phyloP scores from a whole-genome alignment of 2,888 invertebrate species.

The Deilephila elpenor region DNA sequence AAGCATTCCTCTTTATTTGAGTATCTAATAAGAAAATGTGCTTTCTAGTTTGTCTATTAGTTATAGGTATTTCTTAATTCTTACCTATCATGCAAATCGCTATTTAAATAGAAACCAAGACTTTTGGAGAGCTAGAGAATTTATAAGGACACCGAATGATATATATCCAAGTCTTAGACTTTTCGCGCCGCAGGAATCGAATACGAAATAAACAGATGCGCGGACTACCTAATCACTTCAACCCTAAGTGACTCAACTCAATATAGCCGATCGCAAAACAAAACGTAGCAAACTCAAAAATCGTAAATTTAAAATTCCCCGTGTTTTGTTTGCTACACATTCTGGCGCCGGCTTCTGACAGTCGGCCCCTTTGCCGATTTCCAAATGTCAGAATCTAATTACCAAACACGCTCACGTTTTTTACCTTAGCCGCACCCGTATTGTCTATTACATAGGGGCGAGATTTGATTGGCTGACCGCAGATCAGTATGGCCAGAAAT shows the following conservation, averaged over 20 bases:
- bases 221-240: background rate
- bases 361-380: constrained; percentile 79
- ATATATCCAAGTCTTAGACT: background rate
- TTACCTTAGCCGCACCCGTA: constrained; percentile 44
- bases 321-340: constrained; percentile 74
- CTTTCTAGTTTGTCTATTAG: too few relatives aligned
- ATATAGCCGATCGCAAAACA: constrained; percentile 41
- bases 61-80: too few relatives aligned
- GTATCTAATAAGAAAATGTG: too few relatives aligned
- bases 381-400: constrained; percentile 83
- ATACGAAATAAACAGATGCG: background rate
- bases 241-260: background rate
- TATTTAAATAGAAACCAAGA: too few relatives aligned
- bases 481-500: constrained; percentile 43
- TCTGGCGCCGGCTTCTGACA: constrained; percentile 81
- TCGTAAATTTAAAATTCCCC: constrained; percentile 62
- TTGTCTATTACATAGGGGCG: constrained; percentile 42
- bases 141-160: too few relatives aligned
- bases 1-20: too few relatives aligned
- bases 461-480: constrained; percentile 40
- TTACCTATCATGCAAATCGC: too few relatives aligned
- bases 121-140: too few relatives aligned
- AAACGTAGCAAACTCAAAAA: constrained; percentile 57
- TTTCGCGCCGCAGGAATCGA: background rate
- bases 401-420: constrained; percentile 56